A percentile compares a stretch with the other conserved stretches of the same genome.
Evolutionary conservation across 2,113 vertebrate species (phyloP).

Genomic region (Rousettus leschenaultii): DNA sequence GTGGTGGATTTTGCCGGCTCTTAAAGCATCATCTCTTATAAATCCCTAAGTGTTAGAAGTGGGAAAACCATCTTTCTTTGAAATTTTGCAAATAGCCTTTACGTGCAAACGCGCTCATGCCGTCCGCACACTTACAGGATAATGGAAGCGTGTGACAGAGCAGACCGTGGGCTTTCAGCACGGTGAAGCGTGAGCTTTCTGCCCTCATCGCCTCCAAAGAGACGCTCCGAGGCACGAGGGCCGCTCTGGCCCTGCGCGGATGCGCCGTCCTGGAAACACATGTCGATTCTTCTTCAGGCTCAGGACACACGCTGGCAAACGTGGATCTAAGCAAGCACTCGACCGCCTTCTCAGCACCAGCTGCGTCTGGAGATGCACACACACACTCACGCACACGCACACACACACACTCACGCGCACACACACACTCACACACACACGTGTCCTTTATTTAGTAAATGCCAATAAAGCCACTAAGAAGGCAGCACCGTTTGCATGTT

Average conservation of each 20-base stretch:
- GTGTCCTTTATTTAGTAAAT: background rate
- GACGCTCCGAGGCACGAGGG: slow-evolving; percentile 24
- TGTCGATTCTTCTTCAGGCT: slow-evolving; percentile 44
- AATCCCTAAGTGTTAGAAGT: slow-evolving; percentile 37
- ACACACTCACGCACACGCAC: background rate
- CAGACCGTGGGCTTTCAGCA: background rate
- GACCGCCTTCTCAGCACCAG: slow-evolving; percentile 32
- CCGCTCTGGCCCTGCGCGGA: background rate
- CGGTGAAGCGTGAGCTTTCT: background rate
- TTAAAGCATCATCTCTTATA: slow-evolving; percentile 51
- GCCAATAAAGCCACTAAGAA: background rate
- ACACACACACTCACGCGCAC: background rate
- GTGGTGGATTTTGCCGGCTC: slow-evolving; percentile 18
- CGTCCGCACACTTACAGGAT: background rate
- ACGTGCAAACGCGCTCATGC: background rate
- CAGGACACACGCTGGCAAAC: background rate
- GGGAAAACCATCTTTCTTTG: slow-evolving; percentile 51
- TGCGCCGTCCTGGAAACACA: background rate
- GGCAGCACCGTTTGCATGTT: background rate
- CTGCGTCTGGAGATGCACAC: background rate
- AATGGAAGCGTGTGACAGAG: slow-evolving; percentile 44
- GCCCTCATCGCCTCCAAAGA: slow-evolving; percentile 7
- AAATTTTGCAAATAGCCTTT: slow-evolving; percentile 56
- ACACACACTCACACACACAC: background rate
- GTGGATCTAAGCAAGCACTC: background rate